Evolutionary conservation across 2,888 invertebrate genomes (phyloP).

Genomic region (Hemistola chrysoprasaria): DNA sequence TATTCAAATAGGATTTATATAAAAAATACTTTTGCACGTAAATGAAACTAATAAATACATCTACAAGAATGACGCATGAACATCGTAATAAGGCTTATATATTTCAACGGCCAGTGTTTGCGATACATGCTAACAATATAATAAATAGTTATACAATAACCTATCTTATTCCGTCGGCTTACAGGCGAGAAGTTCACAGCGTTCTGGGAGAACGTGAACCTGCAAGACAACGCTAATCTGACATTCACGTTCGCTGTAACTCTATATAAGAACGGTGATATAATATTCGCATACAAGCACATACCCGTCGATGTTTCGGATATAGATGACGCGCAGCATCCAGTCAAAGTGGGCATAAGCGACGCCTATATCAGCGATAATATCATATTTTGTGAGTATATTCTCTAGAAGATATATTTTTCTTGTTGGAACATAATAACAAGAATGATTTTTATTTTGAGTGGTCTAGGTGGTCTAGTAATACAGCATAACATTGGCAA

Average conservation of each 20-base stretch:
- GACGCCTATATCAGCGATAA: constrained; percentile 98
- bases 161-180: constrained; percentile 11
- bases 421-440: too few relatives aligned
- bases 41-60: too few relatives aligned
- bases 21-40: too few relatives aligned
- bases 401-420: not conserved
- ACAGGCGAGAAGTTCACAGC: constrained; percentile 94
- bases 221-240: constrained; percentile 90
- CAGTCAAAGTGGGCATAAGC: constrained; percentile 98
- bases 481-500: too few relatives aligned
- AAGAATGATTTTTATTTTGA: too few relatives aligned
- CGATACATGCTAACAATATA: too few relatives aligned
- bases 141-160: not conserved
- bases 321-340: constrained; percentile 93
- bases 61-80: too few relatives aligned
- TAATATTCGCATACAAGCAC: constrained; percentile 94
- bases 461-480: too few relatives aligned
- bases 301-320: constrained; percentile 89
- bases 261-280: constrained; percentile 93
- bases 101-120: too few relatives aligned
- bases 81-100: too few relatives aligned
- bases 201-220: constrained; percentile 95
- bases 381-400: constrained; percentile 90
- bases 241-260: constrained; percentile 96
- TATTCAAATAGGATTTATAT: too few relatives aligned